These are phyloP conservation scores for Acestrorhynchus altus DNA, from an alignment of 2,797 vertebrate species.

Conservation along the genomic window DNA sequence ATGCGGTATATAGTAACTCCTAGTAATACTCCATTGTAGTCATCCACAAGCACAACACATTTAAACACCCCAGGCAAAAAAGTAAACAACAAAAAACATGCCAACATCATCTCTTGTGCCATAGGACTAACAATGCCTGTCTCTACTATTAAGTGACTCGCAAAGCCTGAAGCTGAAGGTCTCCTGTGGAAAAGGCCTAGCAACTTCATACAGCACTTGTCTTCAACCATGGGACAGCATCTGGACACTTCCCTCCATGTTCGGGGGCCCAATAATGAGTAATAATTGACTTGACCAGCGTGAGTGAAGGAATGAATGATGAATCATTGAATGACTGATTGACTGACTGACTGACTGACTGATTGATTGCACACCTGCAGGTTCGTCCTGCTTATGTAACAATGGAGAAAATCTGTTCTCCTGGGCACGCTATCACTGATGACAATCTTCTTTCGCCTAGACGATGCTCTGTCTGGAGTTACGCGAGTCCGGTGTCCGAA, in stretches of 20 bases:
- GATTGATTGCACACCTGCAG: slow-evolving; percentile 49
- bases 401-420: slow-evolving; percentile 14
- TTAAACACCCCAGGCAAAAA: slow-evolving; percentile 16
- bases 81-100: not conserved
- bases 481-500: slow-evolving; percentile 46
- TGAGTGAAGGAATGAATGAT: slow-evolving; percentile 14
- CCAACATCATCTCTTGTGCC: slow-evolving; percentile 64
- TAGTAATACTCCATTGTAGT: slow-evolving; percentile 33
- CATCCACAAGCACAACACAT: slow-evolving; percentile 32
- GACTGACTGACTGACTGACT: too few species aligned
- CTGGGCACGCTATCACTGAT: slow-evolving; percentile 40
- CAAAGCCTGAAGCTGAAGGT: slow-evolving; percentile 8
- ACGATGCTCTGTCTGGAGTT: slow-evolving; percentile 36
- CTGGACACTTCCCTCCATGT: slow-evolving; percentile 26
- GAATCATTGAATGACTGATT: slow-evolving; percentile 5
- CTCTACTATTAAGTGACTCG: slow-evolving; percentile 7
- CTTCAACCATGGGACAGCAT: slow-evolving; percentile 45
- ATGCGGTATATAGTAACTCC: slow-evolving; percentile 53
- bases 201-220: slow-evolving; percentile 60
- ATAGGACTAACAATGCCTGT: slow-evolving; percentile 57
- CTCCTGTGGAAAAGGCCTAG: slow-evolving; percentile 16
- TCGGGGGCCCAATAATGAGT: slow-evolving; percentile 41
- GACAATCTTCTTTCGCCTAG: slow-evolving; percentile 64
- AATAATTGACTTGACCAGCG: slow-evolving; percentile 38
- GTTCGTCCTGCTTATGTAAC: slow-evolving; percentile 9